Evolutionary conservation across 2,113 vertebrate genomes (phyloP), one percentile per base, ranked within the genome.

Genomic region (Catagonus wagneri): DNA sequence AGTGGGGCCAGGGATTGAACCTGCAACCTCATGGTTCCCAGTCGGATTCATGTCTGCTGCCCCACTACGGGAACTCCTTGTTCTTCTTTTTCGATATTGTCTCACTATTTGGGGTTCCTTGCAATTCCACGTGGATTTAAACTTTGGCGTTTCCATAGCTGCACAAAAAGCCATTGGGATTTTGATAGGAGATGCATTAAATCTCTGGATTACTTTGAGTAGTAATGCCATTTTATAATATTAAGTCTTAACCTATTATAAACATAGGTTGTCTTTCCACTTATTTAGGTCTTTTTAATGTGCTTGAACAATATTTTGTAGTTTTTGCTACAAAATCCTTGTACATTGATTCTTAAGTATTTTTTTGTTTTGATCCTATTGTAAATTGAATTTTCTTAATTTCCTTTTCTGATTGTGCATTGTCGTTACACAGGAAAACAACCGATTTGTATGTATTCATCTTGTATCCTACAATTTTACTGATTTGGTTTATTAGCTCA

Each of bases 311-410:
- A 25, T 54, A 68, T 44, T 83, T 81, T 95, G 1, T 75, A 68
- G 16, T 20, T 80, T 87, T 83, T 19, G 75, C 17, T 52, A 23
- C 58, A 75, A 68, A 68, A 76, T 69, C n/a, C 12, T 81, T 74
- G 1, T 16, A 61, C 15, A 58, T 81, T 74, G 16, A 61, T 69
- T 69, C 22, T 7, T 60, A 44, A 22, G 10, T 58, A 78, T 52
- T 90, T 75, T 89, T 16, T 65, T 89, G 23, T 78, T 91, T 74
- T 29, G 20, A 66, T 56, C 6, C 1, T 72, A 58, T 44, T 63
- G 12, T 61, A 95, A 78, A 80, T 50, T 76, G 32, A 84, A 80
- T 60, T 89, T 89, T 34, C 39, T 66, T 85, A 83, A 86, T 61
- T 84, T 83, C 23, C 3, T 72, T 72, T 80, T 80, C 19, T 85